Evolutionary conservation across 2,888 invertebrate species (phyloP), one percentile per base, ranked within the genome.

Genomic region (Amphiduros pacificus): DNA sequence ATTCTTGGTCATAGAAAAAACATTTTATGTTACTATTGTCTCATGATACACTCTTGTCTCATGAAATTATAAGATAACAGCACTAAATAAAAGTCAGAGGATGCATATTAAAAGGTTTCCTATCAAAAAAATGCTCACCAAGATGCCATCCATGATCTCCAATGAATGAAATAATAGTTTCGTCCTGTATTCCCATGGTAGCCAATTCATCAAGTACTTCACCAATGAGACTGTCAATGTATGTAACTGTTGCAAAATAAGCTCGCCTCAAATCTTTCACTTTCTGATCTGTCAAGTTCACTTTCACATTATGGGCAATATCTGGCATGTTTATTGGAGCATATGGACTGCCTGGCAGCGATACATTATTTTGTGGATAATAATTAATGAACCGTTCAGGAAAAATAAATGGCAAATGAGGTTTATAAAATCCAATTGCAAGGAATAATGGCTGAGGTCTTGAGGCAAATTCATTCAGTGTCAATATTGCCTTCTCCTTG

Each of bases 241-340:
- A 66, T 2, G 57, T 61, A 2, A 62, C 27, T 32, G 56, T 31
- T 4, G 61, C 55, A 49, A 63, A 69, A 54, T 69, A 69, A 2
- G 65, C 69, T 20, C 67, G 55, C 17, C 69, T 31, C 17, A 68
- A 52, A 2, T 58, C 41, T 24, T 36, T 14, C 6, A 55, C 59
- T 24, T 20, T 61, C 24, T 61, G 51, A 27, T 62, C 51, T 11
- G 75, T 74, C 6, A 74, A 58, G 6, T 74, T 73, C 4, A 68
- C 64, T 55, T 73, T 71, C 24, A 73, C 29, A 48, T 58, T 56
- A 74, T 73, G 75, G 5, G 76, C 74, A 9, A 71, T 51, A 6
- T 61, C 48, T 2, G 74, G 73, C 71, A 75, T 66, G 20, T 65
- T 41, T 1, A 55, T 54, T 0, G 75, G 75, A 6, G 70, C 70